Evolutionary conservation across 2,797 vertebrate genomes (phyloP), one percentile per base, ranked within the genome.

Genomic region (Enteromius radiatus): DNA sequence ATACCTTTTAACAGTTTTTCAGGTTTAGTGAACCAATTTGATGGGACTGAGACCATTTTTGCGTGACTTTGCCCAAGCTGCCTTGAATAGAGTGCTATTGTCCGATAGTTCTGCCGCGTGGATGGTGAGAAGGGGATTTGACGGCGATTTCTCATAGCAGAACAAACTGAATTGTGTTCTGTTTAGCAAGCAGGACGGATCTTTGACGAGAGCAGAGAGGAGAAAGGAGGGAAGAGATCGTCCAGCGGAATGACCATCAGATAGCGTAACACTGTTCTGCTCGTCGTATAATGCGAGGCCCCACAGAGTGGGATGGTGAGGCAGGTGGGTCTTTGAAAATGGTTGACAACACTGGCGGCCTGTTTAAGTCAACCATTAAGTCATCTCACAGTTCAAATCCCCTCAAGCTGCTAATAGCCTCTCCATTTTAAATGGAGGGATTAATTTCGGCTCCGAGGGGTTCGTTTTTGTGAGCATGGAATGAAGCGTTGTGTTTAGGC

Each of bases 351-450:
- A 78, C 65, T 49, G 49, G 43, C 38, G 21, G 38, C 47, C 56
- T 65, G 63, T 73, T 43, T 78, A 68, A 54, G 54, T 68, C 63
- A 59, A 92, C 88, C 90, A 92, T 90, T 93, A 93, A 94, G 89
- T 92, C 90, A 89, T 88, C 59, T 47, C 70, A 49, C 93, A 93
- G 87, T 91, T 91, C 90, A 93, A 94, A 92, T 93, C 93, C 91
- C 92, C 87, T 88, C 87, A 90, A 92, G 91, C 90, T 90, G 89
- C 90, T 92, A 92, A 92, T 92, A 92, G 92, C 88, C 65, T 74
- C 56, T 64, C 19, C 31, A 12, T 47, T 71, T 77, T 41, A 49
- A 70, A 70, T 15, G 7, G 68, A 43, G 33, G 43, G 47, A 85
- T 73, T 82, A 9, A 68, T 83, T 80, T 71, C 0, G 9, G 11